These are phyloP conservation scores for Lepus oiostolus DNA, from an alignment of 2,797 vertebrate genomes.

Conservation along the genomic window DNA sequence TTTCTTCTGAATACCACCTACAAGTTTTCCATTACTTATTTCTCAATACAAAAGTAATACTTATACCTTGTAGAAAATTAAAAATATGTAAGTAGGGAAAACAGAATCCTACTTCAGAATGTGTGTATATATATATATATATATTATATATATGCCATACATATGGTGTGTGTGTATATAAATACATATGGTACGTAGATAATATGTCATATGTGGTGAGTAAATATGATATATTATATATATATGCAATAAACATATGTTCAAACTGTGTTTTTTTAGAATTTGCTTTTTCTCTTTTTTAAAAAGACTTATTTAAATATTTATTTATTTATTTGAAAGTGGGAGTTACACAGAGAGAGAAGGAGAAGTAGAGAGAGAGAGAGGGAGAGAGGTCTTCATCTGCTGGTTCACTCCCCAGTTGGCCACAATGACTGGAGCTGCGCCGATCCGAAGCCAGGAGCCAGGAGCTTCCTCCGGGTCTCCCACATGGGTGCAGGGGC, in stretches of 20 bases:
- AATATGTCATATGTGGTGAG: background rate
- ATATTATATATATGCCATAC: background rate
- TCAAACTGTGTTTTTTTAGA: background rate
- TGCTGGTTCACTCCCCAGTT: too few species aligned
- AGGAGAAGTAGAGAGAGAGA: too few species aligned
- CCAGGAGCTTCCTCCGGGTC: too few species aligned
- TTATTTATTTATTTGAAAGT: too few species aligned
- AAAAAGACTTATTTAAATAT: too few species aligned
- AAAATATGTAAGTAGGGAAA: constrained; percentile 12
- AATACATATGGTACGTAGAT: background rate
- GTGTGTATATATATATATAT: background rate
- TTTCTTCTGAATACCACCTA: background rate
- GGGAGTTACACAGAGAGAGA: too few species aligned
- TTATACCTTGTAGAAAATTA: background rate
- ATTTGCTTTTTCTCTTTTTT: too few species aligned
- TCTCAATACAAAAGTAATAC: background rate
- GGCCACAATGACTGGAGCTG: too few species aligned
- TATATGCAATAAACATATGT: background rate
- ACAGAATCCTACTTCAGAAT: background rate
- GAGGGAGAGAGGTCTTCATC: too few species aligned
- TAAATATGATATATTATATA: background rate
- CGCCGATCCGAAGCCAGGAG: too few species aligned
- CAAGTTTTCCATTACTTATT: background rate
- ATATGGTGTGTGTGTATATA: background rate
- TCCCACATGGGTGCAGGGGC: too few species aligned